A percentile compares a stretch with the other conserved stretches of the same genome.
These are phyloP conservation scores for Pseudomugil gertrudae DNA, from an alignment of 2,797 vertebrate genomes.

Conservation along the genomic window DNA sequence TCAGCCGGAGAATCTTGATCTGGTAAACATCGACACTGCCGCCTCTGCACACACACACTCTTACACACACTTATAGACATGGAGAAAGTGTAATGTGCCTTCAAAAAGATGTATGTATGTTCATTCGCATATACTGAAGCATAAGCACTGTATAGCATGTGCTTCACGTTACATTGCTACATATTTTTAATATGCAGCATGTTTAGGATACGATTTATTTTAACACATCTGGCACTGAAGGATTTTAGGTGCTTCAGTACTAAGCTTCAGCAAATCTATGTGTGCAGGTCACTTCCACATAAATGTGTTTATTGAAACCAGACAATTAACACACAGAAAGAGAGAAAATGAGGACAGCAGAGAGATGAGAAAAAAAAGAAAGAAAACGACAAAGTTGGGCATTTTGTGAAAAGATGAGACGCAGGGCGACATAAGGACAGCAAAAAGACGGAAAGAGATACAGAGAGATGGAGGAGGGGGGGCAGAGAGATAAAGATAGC, in stretches of 20 bases:
- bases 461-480: constrained; percentile 54
- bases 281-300: neutral
- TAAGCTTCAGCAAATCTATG: neutral
- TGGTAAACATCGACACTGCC: constrained; percentile 69
- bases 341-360: constrained; percentile 16
- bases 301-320: neutral
- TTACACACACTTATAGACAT: constrained; percentile 7
- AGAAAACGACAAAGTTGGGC: constrained; percentile 29
- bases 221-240: neutral
- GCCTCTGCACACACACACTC: constrained; percentile 9
- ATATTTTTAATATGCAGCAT: no score
- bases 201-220: no score
- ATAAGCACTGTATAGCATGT: neutral
- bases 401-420: constrained; percentile 25
- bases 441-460: constrained; percentile 58
- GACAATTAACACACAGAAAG: no score
- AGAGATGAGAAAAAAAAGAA: constrained; percentile 14
- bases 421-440: constrained; percentile 33
- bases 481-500: constrained; percentile 76
- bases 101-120: neutral
- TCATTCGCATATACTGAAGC: neutral
- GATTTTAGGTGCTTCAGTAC: neutral
- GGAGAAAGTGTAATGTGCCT: neutral
- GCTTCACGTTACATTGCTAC: no score
- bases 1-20: constrained; percentile 72